Base-by-base conservation (phyloP, 2,797 vertebrate genomes). In the Rhinatrema bivittatum region DNA sequence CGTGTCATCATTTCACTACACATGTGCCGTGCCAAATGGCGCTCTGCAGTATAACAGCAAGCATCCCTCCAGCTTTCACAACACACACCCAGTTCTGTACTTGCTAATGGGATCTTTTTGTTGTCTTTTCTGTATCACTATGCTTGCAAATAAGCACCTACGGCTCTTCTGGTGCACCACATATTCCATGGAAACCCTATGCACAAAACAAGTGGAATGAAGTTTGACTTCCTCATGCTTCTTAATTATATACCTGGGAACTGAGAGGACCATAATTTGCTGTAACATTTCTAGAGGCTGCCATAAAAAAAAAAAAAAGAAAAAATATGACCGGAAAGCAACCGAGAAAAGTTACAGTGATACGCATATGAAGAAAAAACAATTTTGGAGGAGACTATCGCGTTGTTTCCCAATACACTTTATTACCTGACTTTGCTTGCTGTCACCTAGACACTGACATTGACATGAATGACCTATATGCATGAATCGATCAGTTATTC, bases 221-320 rank as follows among this genome's bases (percentile, higher is more conserved):
- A 21, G 32, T 53, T 15, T 41, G n/a, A n/a, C 53, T 44, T 17
- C 25, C 29, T 17, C 16, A 9, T 45, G 37, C 16, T 29, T 24
- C 42, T 48, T 49, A 50, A 48, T 61, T 47, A 41, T 30, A 48
- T 50, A 18, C 11, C 15, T 17, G 20, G 18, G 11, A 49, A 63
- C 72, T 62, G 7, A 18, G 18, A 0, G 3, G 20, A 11, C 4
- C 39, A 18, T 28, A 23, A 32, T 19, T 49, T 34, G 25, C 32
- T 9, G 5, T 44, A 43, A 16, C 30, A 20, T 29, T 39, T 36
- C 15, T 23, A 37, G 25, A 7, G 2, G 7, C 7, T 21, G 24
- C 15, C 36, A 52, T 6, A 29, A 34, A 16, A 9, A 21, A 34
- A 16, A 9, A 21, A 34, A 16, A 21, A 10, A 10, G 18, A 21